Evolutionary conservation across 2,888 invertebrate species (phyloP).

Genomic region (Rhamphomyia laevipes): DNA sequence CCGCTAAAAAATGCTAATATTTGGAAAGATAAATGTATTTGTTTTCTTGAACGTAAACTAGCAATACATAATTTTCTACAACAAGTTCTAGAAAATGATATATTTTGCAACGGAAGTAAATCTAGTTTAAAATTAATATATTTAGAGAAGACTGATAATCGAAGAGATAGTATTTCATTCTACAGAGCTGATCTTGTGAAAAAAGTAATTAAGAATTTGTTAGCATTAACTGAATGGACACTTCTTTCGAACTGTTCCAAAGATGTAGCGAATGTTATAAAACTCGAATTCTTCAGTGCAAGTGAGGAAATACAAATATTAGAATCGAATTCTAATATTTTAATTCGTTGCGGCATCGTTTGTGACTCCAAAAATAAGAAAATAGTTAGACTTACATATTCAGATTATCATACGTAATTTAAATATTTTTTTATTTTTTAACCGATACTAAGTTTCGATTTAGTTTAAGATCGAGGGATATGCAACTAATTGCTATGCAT

Average conservation of each 20-base stretch:
- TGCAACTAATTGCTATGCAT: slow-evolving; percentile 54
- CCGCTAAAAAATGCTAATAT: slow-evolving; percentile 18
- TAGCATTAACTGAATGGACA: slow-evolving; percentile 21
- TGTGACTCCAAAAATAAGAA: slow-evolving; percentile 43
- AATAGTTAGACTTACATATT: slow-evolving; percentile 36
- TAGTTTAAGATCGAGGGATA: slow-evolving; percentile 48
- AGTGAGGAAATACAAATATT: slow-evolving; percentile 17
- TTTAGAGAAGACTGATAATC: neutral
- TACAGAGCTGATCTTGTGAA: slow-evolving; percentile 21
- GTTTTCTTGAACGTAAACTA: slow-evolving; percentile 17
- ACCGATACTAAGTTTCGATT: neutral
- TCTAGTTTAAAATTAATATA: neutral
- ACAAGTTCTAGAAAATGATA: slow-evolving; percentile 16
- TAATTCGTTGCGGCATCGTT: slow-evolving; percentile 46
- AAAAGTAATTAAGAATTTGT: slow-evolving; percentile 19
- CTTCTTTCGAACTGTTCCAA: slow-evolving; percentile 9
- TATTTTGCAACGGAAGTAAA: slow-evolving; percentile 13
- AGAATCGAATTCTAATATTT: slow-evolving; percentile 19
- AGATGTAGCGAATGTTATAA: slow-evolving; percentile 8
- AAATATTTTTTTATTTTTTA: neutral
- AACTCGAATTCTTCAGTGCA: slow-evolving; percentile 17
- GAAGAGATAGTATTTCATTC: slow-evolving; percentile 16
- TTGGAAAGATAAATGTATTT: slow-evolving; percentile 20
- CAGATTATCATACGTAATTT: slow-evolving; percentile 17
- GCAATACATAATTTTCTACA: slow-evolving; percentile 17